Conservation (phyloP, 1,140 invertebrate genomes). For the Euura lappo region DNA sequence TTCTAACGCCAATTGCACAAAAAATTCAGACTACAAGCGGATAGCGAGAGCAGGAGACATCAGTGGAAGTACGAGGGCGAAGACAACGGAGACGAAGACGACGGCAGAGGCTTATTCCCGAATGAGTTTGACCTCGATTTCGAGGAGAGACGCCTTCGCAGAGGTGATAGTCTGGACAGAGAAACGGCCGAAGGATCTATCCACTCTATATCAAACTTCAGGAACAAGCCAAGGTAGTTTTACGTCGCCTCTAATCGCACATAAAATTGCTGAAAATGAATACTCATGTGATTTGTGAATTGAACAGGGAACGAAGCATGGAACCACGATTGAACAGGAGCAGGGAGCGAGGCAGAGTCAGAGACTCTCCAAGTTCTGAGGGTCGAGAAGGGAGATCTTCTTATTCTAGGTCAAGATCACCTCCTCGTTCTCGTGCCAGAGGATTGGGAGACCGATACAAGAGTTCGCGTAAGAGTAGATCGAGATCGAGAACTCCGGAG, state of each 20-base stretch:
- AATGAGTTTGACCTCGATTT: conserved; percentile 36
- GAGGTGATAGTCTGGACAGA: conserved; percentile 45
- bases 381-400: neutral
- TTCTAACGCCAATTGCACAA: neutral
- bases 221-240: conserved; percentile 32
- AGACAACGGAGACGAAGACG: conserved; percentile 34
- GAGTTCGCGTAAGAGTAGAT: conserved; percentile 26
- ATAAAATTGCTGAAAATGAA: neutral
- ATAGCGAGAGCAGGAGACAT: conserved; percentile 33
- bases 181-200: conserved; percentile 38
- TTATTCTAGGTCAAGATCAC: conserved; percentile 38
- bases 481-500: conserved; percentile 36
- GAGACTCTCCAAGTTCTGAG: neutral
- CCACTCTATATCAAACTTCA: conserved; percentile 15
- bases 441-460: neutral
- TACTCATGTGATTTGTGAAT: neutral
- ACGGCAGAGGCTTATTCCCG: conserved; percentile 18
- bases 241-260: neutral
- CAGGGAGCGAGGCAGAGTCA: neutral
- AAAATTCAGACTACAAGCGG: conserved; percentile 32
- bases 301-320: neutral
- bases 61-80: conserved; percentile 36
- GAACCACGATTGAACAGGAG: neutral
- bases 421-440: neutral
- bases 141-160: conserved; percentile 39